Conservation (phyloP, 2,113 vertebrate species). For the Cyprinodon tularosa region DNA sequence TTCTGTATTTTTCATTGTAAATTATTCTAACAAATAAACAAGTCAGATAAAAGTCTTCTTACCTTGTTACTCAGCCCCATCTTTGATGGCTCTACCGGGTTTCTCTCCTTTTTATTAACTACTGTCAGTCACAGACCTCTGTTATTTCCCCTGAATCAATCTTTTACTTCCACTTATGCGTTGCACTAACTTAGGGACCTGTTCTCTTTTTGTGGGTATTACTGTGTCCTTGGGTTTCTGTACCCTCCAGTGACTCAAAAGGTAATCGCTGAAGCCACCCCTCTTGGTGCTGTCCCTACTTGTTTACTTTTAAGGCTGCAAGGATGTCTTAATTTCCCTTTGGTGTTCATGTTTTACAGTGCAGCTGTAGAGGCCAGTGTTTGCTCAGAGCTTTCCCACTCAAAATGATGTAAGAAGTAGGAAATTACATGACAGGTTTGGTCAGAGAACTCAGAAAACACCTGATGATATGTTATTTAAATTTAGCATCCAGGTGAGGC, state of each 20-base stretch:
- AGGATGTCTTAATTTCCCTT: not conserved
- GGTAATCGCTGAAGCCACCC: not conserved
- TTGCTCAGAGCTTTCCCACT: not conserved
- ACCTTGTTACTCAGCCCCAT: conserved; percentile 23
- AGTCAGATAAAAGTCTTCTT: not conserved
- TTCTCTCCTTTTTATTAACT: conserved; percentile 17
- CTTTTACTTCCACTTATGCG: conserved; percentile 35
- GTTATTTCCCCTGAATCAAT: conserved; percentile 13
- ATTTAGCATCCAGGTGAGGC: not conserved
- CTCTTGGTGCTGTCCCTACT: not conserved
- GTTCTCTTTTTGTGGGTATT: not conserved
- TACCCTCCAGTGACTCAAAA: not conserved
- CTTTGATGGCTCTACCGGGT: not conserved
- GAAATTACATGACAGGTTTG: not conserved
- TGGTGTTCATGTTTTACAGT: not conserved
- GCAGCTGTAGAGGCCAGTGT: not conserved
- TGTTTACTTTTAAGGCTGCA: not conserved
- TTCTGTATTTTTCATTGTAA: not conserved
- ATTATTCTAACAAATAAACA: not conserved
- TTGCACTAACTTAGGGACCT: not conserved
- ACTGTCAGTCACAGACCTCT: not conserved
- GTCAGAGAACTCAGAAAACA: not conserved
- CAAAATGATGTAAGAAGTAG: not conserved
- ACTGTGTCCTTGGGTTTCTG: not conserved
- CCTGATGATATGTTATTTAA: too few relatives aligned